Evolutionary conservation across 2,888 invertebrate genomes (phyloP).

Genomic region (Platynereis dumerilii): DNA sequence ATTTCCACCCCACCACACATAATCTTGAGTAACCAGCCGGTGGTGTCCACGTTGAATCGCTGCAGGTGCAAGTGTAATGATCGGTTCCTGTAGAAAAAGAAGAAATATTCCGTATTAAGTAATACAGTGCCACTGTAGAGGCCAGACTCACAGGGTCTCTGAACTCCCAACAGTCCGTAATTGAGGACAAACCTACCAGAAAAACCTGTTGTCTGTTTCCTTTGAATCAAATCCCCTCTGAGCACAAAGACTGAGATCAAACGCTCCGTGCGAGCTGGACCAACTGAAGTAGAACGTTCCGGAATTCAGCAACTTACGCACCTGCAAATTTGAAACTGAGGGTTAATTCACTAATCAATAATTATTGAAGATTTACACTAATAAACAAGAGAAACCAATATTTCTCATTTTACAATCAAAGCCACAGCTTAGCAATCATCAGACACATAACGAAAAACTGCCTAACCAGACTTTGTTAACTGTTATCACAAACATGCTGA

Average conservation of each 20-base stretch:
- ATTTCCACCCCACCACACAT: conserved; percentile 99
- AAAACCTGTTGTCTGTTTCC: conserved; percentile 92
- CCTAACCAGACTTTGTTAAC: too few species aligned
- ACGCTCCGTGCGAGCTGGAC: conserved; percentile 67
- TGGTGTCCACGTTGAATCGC: conserved; percentile 87
- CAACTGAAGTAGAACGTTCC: conserved; percentile 98
- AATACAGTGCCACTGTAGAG: too few species aligned
- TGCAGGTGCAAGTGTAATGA: conserved; percentile 92
- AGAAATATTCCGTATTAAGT: not conserved
- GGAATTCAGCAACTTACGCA: conserved; percentile 90
- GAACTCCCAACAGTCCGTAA: too few species aligned
- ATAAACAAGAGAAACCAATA: too few species aligned
- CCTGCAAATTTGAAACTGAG: too few species aligned
- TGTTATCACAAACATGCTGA: too few species aligned
- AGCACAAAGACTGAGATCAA: conserved; percentile 93
- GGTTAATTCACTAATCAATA: too few species aligned
- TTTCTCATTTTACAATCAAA: too few species aligned
- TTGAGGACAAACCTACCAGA: conserved; percentile 89
- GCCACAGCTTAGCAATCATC: too few species aligned
- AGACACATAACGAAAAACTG: too few species aligned
- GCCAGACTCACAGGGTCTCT: too few species aligned
- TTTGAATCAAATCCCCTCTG: conserved; percentile 84
- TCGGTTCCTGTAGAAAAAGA: conserved; percentile 80
- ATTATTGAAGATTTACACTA: too few species aligned
- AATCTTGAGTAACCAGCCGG: conserved; percentile 89